These are phyloP conservation scores for Megalops cyprinoides DNA, from an alignment of 2,797 vertebrate species.

Conservation along the genomic window DNA sequence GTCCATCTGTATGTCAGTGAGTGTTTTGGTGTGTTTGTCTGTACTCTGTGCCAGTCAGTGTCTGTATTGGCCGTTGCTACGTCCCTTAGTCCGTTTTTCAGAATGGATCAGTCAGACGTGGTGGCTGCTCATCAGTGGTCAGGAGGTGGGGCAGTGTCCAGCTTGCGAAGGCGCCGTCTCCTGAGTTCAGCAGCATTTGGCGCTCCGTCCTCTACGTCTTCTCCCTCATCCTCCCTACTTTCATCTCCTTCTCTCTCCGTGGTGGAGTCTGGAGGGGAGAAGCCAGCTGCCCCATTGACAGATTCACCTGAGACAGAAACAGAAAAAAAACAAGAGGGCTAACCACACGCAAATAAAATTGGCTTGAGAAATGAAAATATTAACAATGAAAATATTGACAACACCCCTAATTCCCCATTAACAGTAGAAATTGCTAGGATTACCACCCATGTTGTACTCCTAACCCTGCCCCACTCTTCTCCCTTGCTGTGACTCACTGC, in stretches of 20 bases:
- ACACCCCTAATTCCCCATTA: too few relatives aligned
- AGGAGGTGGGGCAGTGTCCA: constrained; percentile 75
- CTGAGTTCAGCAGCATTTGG: constrained; percentile 84
- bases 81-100: constrained; percentile 1
- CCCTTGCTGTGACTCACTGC: constrained; percentile 48
- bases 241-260: constrained; percentile 51
- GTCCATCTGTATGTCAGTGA: not conserved
- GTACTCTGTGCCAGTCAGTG: not conserved
- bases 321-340: not conserved
- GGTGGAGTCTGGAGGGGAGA: constrained; percentile 61
- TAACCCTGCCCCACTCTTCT: not conserved
- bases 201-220: constrained; percentile 72
- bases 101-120: not conserved
- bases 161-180: constrained; percentile 86
- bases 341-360: not conserved
- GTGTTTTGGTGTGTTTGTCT: constrained; percentile 40
- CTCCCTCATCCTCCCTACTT: constrained; percentile 53
- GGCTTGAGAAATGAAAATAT: not conserved
- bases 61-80: not conserved
- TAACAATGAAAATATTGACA: too few relatives aligned
- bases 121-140: constrained; percentile 72
- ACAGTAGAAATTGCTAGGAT: not conserved
- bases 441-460: not conserved
- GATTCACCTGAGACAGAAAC: constrained; percentile 48
- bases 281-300: constrained; percentile 58